Evolutionary conservation across 2,113 vertebrate genomes (phyloP).

Genomic region (Anolis sagrei): DNA sequence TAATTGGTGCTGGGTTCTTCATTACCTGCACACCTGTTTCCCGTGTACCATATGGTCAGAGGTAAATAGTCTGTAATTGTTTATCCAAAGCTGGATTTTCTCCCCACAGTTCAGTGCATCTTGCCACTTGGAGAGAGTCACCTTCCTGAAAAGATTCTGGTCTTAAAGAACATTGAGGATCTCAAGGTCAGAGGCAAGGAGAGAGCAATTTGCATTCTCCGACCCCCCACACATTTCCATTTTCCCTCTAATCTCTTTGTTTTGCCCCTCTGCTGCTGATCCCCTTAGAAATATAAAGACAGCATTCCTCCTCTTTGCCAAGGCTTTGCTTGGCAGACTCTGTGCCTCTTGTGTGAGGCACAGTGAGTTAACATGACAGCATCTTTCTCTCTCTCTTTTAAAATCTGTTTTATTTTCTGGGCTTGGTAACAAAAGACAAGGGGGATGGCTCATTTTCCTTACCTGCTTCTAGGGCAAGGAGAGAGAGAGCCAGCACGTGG

Average conservation of each 20-base stretch:
- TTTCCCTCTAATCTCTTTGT: not conserved
- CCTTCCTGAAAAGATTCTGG: not conserved
- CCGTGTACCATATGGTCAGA: slow-evolving; percentile 72
- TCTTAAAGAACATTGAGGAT: not conserved
- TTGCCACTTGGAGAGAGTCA: slow-evolving; percentile 32
- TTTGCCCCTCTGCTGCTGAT: not conserved
- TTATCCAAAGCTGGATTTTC: slow-evolving; percentile 61
- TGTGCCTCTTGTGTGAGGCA: not conserved
- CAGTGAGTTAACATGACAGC: slow-evolving; percentile 2
- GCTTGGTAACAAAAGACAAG: slow-evolving; percentile 9
- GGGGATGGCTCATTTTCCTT: slow-evolving; percentile 20
- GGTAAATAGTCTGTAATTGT: slow-evolving; percentile 75
- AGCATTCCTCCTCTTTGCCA: not conserved
- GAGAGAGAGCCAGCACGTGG: not conserved
- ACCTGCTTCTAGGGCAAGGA: slow-evolving; percentile 23
- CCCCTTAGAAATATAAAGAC: not conserved
- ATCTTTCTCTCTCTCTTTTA: not conserved
- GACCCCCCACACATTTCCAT: not conserved
- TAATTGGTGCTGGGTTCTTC: slow-evolving; percentile 64
- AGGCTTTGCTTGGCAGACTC: not conserved
- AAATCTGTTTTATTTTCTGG: slow-evolving; percentile 10
- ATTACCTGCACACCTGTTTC: slow-evolving; percentile 72
- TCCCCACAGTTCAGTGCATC: not conserved
- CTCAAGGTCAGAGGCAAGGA: not conserved
- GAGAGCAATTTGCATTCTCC: not conserved